phyloP scores from a whole-genome alignment of 1,140 invertebrate species.

The Protaetia brevitarsis region DNA sequence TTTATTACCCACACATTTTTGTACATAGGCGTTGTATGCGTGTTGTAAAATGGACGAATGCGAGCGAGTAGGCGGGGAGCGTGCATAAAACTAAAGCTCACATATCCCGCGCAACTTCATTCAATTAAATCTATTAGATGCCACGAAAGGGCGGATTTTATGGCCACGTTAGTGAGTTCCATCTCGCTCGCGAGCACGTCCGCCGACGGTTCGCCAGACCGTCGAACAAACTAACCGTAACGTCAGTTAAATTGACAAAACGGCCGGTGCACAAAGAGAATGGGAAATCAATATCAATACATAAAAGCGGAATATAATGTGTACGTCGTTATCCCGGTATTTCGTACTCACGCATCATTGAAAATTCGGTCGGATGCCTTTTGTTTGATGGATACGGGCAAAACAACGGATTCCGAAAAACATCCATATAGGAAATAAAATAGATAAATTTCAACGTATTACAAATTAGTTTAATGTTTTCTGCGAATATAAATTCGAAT shows the following conservation, averaged over 20 bases:
- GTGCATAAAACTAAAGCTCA: background rate
- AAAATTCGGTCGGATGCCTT: conserved; percentile 2
- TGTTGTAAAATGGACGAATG: background rate
- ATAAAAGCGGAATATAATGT: conserved; percentile 37
- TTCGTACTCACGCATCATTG: conserved; percentile 36
- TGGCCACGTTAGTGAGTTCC: background rate
- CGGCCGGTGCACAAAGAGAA: conserved; percentile 32
- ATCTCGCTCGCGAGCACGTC: conserved; percentile 8
- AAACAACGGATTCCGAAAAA: background rate
- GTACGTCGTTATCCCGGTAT: conserved; percentile 29
- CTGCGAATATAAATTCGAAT: too few species aligned
- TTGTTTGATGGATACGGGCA: background rate
- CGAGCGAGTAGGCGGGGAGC: background rate
- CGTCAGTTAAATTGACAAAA: conserved; percentile 14
- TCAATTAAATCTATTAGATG: conserved; percentile 13
- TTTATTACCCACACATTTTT: background rate
- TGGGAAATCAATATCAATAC: conserved; percentile 37
- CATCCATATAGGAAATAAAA: background rate
- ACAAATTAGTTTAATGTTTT: too few species aligned
- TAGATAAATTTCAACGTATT: background rate
- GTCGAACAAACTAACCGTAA: conserved; percentile 22
- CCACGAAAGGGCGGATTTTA: conserved; percentile 4
- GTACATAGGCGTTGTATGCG: background rate
- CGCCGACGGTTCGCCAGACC: conserved; percentile 20
- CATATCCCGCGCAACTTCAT: conserved; percentile 3